Conservation (phyloP, 2,888 invertebrate genomes). For the Sialis fuliginosa region DNA sequence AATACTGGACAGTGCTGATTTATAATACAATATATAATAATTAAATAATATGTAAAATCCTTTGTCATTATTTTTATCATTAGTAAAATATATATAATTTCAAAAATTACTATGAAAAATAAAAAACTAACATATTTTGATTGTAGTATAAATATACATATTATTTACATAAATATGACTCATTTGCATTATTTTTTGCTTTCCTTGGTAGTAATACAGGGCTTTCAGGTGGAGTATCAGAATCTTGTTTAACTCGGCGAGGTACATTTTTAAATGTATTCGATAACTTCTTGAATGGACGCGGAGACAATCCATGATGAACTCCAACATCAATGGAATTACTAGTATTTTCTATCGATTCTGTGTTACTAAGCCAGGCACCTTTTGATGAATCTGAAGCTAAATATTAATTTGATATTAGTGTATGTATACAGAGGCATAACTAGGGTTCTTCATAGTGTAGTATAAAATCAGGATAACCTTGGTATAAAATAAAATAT, state of each 20-base stretch:
- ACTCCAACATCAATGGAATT: conserved; percentile 16
- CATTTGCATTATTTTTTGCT: conserved; percentile 1
- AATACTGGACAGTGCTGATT: too few relatives aligned
- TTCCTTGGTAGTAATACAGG: conserved; percentile 21
- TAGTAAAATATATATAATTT: too few relatives aligned
- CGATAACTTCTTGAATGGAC: conserved; percentile 46
- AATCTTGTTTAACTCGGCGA: conserved; percentile 20
- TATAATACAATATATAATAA: too few relatives aligned
- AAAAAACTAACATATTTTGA: too few relatives aligned
- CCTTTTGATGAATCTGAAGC: conserved; percentile 20
- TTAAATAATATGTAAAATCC: too few relatives aligned
- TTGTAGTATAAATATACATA: too few relatives aligned
- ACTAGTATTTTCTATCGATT: conserved; percentile 20
- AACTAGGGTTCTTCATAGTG: too few relatives aligned
- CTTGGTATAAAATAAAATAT: too few relatives aligned
- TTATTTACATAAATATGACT: not conserved
- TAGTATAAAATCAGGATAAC: too few relatives aligned
- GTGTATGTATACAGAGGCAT: too few relatives aligned
- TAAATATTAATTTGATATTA: conserved; percentile 5
- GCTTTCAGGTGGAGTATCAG: conserved; percentile 25
- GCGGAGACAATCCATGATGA: conserved; percentile 40
- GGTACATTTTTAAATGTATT: conserved; percentile 23
- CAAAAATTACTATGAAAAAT: too few relatives aligned
- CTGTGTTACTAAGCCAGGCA: conserved; percentile 23
- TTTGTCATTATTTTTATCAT: too few relatives aligned